A percentile compares a stretch with the other conserved stretches of the same genome.
These are phyloP conservation scores for Rhinolophus sinicus DNA, from an alignment of 2,113 vertebrate genomes.

Conservation along the genomic window DNA sequence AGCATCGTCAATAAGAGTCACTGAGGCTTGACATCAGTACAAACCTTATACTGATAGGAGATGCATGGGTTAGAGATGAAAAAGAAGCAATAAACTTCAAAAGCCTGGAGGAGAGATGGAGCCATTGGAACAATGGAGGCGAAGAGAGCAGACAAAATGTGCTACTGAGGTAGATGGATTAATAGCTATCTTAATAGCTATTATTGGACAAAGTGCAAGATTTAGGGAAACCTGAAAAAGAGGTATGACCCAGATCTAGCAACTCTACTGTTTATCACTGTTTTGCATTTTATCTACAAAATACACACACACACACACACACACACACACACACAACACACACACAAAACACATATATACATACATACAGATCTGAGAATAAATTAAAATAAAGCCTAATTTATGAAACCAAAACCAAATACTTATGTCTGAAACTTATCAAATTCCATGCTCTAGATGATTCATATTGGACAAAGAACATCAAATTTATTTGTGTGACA, in stretches of 20 bases:
- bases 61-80: background rate
- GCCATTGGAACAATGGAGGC: background rate
- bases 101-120: background rate
- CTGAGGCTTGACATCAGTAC: background rate
- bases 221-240: background rate
- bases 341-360: background rate
- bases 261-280: background rate
- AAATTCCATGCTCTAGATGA: background rate
- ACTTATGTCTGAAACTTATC: background rate
- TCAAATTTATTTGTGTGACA: background rate
- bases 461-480: background rate
- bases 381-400: background rate
- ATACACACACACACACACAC: background rate
- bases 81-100: background rate
- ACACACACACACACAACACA: background rate
- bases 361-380: background rate
- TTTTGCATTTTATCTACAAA: background rate
- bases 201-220: background rate
- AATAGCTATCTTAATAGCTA: background rate
- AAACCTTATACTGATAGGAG: background rate
- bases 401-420: constrained; percentile 9
- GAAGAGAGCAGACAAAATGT: background rate
- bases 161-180: background rate
- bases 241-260: accelerated
- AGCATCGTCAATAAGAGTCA: background rate